Base-by-base conservation (phyloP, 2,888 invertebrate species). In the Himalopsyche kuldschensis region DNA sequence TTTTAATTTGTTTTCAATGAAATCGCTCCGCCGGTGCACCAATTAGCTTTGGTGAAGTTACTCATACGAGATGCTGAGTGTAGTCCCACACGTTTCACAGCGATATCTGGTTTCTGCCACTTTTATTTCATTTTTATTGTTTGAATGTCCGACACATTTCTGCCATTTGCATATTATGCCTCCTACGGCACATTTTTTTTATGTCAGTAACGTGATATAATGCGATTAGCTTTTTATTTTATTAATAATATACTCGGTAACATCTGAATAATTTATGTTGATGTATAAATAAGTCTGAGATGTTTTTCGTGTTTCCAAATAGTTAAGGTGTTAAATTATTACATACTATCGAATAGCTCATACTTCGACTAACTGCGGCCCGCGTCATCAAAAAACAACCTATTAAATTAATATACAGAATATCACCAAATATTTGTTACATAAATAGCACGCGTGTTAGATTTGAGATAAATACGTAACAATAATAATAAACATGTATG, bases 41-140 rank as follows among this genome's bases (percentile, higher is more conserved):
- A 69, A 69, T 69, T 69, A 69, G 69, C 69, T 69, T 69, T 24
- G 69, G 69, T 27, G 27, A 69, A 24, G 55, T 55, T 55, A 55
- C 24, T 27, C 69, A 69, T 15, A 27, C 30, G 27, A 69, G 55
- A 55, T 10, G 24, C 24, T 55, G 55, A 20, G 75, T 24, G 77
- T 8, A 63, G 77, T 55, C 80, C 80, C 83, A 83, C 83, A 80
- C 77, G 77, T 80, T 80, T 83, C 63, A 77, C 80, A 63, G 46
- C 10, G 80, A 79, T 83, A 80, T 83, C 83, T 77, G 80, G 46
- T 80, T 27, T 80, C 79, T 80, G 78, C 82, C 48, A 48, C 78
- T 82, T 76, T 82, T 79, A 82, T 79, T 75, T 75, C 75, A 47
- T 82, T 82, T 82, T 79, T 82, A 82, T 77, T 79, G 79, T 75